These are phyloP conservation scores for roundworm (Caenorhabditis elegans) DNA, from an alignment of 1,140 invertebrate species.

Conservation along the genomic window DNA sequence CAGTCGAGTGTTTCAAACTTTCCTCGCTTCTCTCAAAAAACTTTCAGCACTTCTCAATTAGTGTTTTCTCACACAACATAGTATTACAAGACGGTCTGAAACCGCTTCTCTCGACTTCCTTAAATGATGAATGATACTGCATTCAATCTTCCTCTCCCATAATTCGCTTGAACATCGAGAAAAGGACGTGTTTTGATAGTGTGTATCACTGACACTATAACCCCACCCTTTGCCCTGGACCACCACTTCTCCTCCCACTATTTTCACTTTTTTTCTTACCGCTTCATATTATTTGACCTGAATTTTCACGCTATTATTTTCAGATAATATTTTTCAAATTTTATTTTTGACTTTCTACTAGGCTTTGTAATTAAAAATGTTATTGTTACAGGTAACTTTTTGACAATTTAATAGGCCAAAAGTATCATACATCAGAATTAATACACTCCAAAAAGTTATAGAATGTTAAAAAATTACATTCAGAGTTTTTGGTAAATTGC, in stretches of 20 bases:
- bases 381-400: constrained; percentile 12
- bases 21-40: too few relatives aligned
- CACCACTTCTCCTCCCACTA: neutral
- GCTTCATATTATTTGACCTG: neutral
- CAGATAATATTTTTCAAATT: too few relatives aligned
- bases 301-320: neutral
- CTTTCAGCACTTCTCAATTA: too few relatives aligned
- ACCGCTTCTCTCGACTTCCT: too few relatives aligned
- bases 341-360: neutral
- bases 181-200: neutral
- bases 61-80: too few relatives aligned
- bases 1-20: constrained; percentile 21
- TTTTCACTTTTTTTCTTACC: neutral
- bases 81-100: too few relatives aligned
- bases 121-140: constrained; percentile 13
- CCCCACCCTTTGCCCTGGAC: neutral
- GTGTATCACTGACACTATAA: neutral
- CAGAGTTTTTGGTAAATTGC: too few relatives aligned
- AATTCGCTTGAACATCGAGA: neutral
- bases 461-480: too few relatives aligned
- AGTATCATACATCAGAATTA: too few relatives aligned
- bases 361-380: neutral
- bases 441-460: too few relatives aligned
- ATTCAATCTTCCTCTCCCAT: neutral
- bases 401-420: too few relatives aligned